Evolutionary conservation across 2,888 invertebrate genomes (phyloP).

Genomic region (Julus scanicus): DNA sequence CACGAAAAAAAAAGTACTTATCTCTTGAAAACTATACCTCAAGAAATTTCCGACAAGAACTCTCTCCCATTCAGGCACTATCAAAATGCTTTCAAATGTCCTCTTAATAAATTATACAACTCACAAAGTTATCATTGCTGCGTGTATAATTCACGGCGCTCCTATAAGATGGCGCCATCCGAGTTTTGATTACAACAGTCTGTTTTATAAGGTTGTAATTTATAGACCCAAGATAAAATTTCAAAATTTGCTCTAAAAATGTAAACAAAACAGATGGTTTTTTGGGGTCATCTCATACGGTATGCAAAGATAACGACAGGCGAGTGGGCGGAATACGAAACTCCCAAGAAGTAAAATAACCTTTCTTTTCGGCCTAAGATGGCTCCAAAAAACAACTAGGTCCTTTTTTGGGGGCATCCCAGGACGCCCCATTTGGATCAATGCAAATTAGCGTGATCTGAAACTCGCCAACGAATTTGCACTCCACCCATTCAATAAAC

Average conservation of each 20-base stretch:
- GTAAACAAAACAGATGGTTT: conserved; percentile 18
- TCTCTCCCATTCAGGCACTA: no score
- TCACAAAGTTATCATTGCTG: background rate
- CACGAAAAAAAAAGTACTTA: no score
- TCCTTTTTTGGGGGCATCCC: conserved; percentile 5
- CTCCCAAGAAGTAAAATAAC: background rate
- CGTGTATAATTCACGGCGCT: background rate
- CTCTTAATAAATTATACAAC: no score
- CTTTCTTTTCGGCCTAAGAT: background rate
- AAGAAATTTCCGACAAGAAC: no score
- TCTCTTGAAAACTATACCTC: no score
- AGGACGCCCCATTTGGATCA: conserved; percentile 10
- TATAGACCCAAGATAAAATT: background rate
- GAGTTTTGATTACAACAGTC: background rate
- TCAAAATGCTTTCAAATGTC: no score
- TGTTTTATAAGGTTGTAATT: background rate
- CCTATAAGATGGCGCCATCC: background rate
- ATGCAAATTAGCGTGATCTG: background rate
- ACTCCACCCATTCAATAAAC: background rate
- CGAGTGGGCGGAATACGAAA: background rate
- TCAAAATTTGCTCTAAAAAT: conserved; percentile 28
- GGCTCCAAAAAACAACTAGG: background rate
- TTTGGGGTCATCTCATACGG: conserved; percentile 36
- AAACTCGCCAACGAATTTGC: background rate
- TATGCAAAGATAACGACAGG: conserved; percentile 12